Evolutionary conservation across 2,888 invertebrate genomes (phyloP).

Genomic region (Sceliomorpha sp.): DNA sequence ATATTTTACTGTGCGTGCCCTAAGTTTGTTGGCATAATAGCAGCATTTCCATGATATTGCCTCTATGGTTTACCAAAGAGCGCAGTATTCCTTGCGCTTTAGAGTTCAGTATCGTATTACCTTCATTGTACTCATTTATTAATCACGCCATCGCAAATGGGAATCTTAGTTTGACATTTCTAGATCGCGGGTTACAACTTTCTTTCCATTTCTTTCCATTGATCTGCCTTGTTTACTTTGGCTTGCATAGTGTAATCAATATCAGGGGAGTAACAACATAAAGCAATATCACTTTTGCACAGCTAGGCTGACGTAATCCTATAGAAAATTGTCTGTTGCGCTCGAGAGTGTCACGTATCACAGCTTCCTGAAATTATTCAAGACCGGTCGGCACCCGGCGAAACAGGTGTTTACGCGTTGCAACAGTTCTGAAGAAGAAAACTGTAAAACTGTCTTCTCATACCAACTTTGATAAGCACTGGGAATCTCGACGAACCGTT

Average conservation of each 20-base stretch:
- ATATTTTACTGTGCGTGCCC: too few relatives aligned
- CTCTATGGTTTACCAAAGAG: too few relatives aligned
- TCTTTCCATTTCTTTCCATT: slow-evolving; percentile 26
- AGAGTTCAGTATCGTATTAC: too few relatives aligned
- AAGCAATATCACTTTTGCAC: slow-evolving; percentile 15
- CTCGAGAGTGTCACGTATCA: slow-evolving; percentile 11
- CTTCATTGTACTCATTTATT: too few relatives aligned
- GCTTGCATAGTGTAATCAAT: slow-evolving; percentile 21
- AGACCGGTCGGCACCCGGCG: slow-evolving; percentile 2
- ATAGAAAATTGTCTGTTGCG: slow-evolving; percentile 13
- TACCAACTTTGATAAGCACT: slow-evolving; percentile 38
- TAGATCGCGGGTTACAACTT: slow-evolving; percentile 6
- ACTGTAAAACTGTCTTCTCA: slow-evolving; percentile 16
- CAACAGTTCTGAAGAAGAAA: too few relatives aligned
- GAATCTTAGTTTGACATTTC: slow-evolving; percentile 20
- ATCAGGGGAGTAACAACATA: slow-evolving; percentile 19
- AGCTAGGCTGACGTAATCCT: slow-evolving; percentile 14
- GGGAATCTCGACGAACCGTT: slow-evolving; percentile 29
- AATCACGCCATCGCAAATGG: background rate
- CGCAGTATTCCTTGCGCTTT: too few relatives aligned
- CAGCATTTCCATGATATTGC: too few relatives aligned
- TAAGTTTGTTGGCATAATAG: too few relatives aligned
- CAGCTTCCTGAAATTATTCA: slow-evolving; percentile 27
- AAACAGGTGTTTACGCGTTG: slow-evolving; percentile 1
- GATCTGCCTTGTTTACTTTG: slow-evolving; percentile 19